Conservation (phyloP, 2,888 invertebrate species). For the Antheraea yamamai region DNA sequence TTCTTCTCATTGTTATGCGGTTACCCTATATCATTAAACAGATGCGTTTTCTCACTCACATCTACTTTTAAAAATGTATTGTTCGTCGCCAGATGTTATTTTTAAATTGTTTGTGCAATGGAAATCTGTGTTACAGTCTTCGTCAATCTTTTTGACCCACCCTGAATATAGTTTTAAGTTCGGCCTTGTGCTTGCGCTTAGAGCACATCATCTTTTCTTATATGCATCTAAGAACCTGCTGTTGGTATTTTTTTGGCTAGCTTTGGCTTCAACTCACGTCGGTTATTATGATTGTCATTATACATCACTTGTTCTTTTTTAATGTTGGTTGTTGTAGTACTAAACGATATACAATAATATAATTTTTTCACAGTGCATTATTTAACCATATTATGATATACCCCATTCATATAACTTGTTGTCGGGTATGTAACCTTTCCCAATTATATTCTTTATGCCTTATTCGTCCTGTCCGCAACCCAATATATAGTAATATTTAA, state of each 20-base stretch:
- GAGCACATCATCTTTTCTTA: neutral
- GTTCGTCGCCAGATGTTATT: neutral
- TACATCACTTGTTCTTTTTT: too few species aligned
- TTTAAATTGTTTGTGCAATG: neutral
- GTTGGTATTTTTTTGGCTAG: too few species aligned
- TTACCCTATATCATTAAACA: conserved; percentile 5
- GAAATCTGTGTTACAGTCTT: neutral
- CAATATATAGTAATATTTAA: neutral
- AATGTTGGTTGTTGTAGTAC: too few species aligned
- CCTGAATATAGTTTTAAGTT: too few species aligned
- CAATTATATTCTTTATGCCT: neutral
- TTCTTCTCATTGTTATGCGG: conserved; percentile 20
- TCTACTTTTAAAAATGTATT: neutral
- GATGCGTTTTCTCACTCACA: conserved; percentile 10
- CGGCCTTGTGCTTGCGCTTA: neutral
- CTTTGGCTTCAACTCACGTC: too few species aligned
- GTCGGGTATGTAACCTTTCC: neutral
- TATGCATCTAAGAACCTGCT: too few species aligned
- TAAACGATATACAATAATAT: too few species aligned
- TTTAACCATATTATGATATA: too few species aligned
- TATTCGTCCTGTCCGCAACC: neutral
- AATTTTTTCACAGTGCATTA: too few species aligned
- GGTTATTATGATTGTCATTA: too few species aligned
- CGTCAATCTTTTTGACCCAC: too few species aligned
- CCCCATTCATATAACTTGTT: neutral